phyloP scores from a whole-genome alignment of 2,113 vertebrate genomes.

The Paedocypris sp. region DNA sequence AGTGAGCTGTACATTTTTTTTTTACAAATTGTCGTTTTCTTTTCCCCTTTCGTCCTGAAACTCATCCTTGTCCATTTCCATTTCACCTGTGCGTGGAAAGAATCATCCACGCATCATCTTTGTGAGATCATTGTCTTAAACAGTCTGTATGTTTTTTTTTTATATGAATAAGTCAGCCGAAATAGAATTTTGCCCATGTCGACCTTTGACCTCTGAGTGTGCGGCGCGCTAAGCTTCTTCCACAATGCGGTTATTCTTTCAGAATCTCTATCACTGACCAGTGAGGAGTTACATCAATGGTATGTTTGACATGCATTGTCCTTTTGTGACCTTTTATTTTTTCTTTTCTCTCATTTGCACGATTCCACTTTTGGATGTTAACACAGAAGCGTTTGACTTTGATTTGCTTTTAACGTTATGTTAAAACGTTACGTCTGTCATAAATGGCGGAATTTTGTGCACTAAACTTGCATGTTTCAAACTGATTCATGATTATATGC shows the following conservation, averaged over 20 bases:
- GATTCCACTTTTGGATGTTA: neutral
- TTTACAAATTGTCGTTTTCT: neutral
- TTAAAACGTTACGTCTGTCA: no score
- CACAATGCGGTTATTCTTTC: constrained; percentile 89
- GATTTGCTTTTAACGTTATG: no score
- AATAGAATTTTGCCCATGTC: no score
- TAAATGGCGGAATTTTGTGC: no score
- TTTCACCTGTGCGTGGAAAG: neutral
- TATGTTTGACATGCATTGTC: constrained; percentile 64
- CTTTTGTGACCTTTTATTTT: constrained; percentile 36
- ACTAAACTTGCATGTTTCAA: no score
- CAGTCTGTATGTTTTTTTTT: constrained; percentile 1
- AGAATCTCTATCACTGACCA: constrained; percentile 98
- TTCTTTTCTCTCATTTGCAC: constrained; percentile 9
- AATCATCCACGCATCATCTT: neutral
- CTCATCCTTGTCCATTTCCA: neutral
- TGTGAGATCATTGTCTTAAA: constrained; percentile 35
- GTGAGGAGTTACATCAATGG: constrained; percentile 88
- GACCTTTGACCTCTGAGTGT: constrained; percentile 32
- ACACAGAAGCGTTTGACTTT: no score
- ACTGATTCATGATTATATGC: no score
- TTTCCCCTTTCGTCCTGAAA: neutral
- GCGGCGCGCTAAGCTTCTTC: constrained; percentile 24
- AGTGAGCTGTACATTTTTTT: neutral
- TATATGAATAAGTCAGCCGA: no score